Base-by-base conservation (phyloP, 1,140 invertebrate genomes). In the Grapholita molesta region DNA sequence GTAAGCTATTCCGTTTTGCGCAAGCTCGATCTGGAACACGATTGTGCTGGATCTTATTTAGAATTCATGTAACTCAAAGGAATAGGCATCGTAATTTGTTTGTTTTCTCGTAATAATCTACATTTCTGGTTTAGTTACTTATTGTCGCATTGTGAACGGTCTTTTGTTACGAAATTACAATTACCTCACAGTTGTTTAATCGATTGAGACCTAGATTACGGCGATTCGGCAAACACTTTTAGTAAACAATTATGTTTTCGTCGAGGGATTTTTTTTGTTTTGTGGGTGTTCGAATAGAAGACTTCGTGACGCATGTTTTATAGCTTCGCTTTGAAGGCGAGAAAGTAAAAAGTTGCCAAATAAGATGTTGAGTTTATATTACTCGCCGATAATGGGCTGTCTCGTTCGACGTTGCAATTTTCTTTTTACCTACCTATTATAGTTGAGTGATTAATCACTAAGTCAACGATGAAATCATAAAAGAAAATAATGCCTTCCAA, bases 51-150 rank as follows among this genome's bases (percentile, higher is more conserved):
- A 61, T 25, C 55, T 61, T 30, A 61, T 61, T 61, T 61, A 28
- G n/a, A 61, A 61, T 61, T 28, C 25, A 32, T 57, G n/a, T 61
- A 28, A 61, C 21, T 61, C 55, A 61, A 61, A 25, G 30, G 55
- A 61, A 61, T 61, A 32, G 55, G 55, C 55, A 25, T 61, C 9
- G 5, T 61, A 61, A 61, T 61, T 61, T 61, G 55, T 57, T 12
- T 61, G 55, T 61, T 61, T 61, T 61, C 55, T 61, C 55, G 12
- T 25, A 25, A 25, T 25, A 53, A 53, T 53, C 23, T 61, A 32
- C 55, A 61, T 61, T 61, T 55, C 24, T 48, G n/a, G 55, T 61
- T 24, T 25, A 30, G 24, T 61, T 28, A 28, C 25, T 28, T 28
- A 55, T 2, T 61, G 55, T 15, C 55, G 11, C 15, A 28, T 61